These are phyloP conservation scores for Alces alces DNA, from an alignment of 2,113 vertebrate genomes.

Conservation along the genomic window DNA sequence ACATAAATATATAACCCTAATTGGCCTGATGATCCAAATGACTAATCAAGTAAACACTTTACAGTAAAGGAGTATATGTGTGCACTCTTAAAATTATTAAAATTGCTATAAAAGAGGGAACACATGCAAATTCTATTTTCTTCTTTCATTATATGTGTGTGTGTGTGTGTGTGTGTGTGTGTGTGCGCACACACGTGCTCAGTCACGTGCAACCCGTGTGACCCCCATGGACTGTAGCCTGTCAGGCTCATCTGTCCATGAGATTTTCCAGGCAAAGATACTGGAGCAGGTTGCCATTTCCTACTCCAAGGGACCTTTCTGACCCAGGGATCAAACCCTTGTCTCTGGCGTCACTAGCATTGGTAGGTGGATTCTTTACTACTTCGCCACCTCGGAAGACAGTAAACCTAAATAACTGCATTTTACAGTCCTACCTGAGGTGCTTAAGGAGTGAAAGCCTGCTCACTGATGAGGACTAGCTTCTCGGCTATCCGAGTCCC, in stretches of 20 bases:
- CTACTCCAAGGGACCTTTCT: neutral
- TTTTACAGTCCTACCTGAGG: neutral
- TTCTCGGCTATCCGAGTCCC: neutral
- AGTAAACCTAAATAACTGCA: neutral
- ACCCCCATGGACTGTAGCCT: neutral
- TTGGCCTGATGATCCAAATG: neutral
- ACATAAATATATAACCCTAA: neutral
- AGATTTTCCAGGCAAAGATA: neutral
- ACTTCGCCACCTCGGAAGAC: rapidly evolving
- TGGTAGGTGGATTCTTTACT: neutral
- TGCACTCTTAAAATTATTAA: neutral
- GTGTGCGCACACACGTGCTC: neutral
- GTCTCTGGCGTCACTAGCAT: neutral
- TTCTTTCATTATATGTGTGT: neutral
- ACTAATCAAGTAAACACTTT: neutral
- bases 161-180: rapidly evolving
- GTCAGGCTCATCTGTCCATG: neutral
- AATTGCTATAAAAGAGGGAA: neutral
- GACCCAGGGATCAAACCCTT: neutral
- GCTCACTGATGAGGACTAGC: neutral
- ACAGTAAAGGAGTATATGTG: neutral
- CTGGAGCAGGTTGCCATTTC: neutral
- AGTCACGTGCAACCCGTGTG: neutral
- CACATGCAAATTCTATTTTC: neutral
- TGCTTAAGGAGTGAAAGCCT: neutral